phyloP scores from a whole-genome alignment of 1,140 invertebrate genomes.

The Xylocopa sonorina region DNA sequence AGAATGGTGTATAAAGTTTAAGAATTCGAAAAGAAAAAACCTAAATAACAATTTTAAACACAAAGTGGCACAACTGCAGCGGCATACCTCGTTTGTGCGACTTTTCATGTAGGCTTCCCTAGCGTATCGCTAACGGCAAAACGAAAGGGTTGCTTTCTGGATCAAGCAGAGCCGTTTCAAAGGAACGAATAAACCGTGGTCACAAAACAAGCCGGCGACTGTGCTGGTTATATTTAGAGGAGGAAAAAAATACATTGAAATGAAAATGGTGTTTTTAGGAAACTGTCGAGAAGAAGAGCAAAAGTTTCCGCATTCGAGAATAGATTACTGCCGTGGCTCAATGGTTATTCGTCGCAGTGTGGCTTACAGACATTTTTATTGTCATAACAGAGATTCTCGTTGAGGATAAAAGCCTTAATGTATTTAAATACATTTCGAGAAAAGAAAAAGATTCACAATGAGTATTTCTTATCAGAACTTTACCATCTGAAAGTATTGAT shows the following conservation, averaged over 20 bases:
- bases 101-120: not conserved
- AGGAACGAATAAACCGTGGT: not conserved
- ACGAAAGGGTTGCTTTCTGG: constrained; percentile 5
- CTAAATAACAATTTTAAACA: not conserved
- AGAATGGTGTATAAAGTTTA: not conserved
- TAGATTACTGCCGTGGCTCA: not conserved
- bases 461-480: too few species aligned
- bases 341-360: not conserved
- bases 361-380: not conserved
- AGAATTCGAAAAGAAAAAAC: not conserved
- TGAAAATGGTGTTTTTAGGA: not conserved
- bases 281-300: not conserved
- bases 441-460: too few species aligned
- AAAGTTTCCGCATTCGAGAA: not conserved
- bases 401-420: too few species aligned
- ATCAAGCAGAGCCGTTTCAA: not conserved
- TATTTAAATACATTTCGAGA: too few species aligned
- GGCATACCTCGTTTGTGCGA: not conserved
- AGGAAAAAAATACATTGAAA: constrained; percentile 6
- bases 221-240: constrained; percentile 1
- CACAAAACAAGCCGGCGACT: not conserved
- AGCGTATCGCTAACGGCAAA: too few species aligned
- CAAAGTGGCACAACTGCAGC: not conserved
- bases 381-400: not conserved
- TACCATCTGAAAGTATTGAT: not conserved